Percentiles rank a stretch among this genome's conserved stretches.
Conservation (phyloP, 2,113 vertebrate genomes). For the Ceyx cyanopectus region DNA sequence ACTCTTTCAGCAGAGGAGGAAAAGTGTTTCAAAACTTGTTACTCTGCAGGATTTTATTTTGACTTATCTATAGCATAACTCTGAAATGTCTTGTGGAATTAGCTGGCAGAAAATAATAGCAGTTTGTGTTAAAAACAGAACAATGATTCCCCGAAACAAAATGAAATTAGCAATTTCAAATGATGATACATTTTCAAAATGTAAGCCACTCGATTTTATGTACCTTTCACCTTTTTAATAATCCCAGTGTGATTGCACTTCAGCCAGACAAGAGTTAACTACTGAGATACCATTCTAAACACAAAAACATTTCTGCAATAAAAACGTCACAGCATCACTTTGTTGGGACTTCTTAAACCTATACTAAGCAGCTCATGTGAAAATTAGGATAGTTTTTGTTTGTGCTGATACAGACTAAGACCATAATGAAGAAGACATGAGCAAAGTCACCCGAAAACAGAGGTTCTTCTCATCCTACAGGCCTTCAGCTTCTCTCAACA, state of each 20-base stretch:
- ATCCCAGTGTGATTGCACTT: neutral
- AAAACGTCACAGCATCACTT: neutral
- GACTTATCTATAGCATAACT: neutral
- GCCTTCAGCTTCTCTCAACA: neutral
- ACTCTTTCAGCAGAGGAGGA: neutral
- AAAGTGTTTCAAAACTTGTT: conserved; percentile 18
- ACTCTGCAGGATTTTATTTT: neutral
- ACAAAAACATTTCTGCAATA: neutral
- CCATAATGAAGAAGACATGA: rapidly evolving
- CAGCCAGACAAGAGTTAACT: neutral
- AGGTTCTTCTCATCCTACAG: neutral
- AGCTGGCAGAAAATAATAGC: neutral
- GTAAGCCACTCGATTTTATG: neutral
- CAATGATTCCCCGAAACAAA: neutral
- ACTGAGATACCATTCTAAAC: neutral
- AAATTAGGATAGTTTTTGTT: neutral
- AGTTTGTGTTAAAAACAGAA: neutral
- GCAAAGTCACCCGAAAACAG: neutral
- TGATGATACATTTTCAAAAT: neutral
- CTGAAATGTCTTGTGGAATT: neutral
- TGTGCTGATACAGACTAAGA: neutral
- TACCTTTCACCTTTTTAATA: neutral
- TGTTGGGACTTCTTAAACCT: neutral
- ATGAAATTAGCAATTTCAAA: neutral
- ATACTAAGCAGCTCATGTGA: neutral